These are phyloP conservation scores for Molanna angustata DNA, from an alignment of 2,888 invertebrate species.

Conservation along the genomic window DNA sequence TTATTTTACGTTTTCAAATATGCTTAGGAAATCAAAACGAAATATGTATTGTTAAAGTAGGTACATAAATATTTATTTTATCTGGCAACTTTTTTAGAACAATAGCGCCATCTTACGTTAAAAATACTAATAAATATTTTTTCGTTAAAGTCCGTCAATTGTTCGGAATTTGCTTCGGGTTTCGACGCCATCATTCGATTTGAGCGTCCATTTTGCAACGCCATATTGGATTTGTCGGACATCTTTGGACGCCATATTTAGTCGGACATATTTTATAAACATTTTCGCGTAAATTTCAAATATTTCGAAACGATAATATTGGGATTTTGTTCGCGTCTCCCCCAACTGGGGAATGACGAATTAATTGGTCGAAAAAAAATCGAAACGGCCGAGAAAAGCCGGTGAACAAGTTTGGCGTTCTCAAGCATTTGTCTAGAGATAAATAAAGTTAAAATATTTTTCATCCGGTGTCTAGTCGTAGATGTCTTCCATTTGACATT, in stretches of 20 bases:
- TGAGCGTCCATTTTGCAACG: slow-evolving; percentile 57
- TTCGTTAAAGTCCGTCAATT: too few relatives aligned
- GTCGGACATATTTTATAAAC: slow-evolving; percentile 74
- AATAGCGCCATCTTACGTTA: too few relatives aligned
- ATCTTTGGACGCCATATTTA: slow-evolving; percentile 72
- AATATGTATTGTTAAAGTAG: too few relatives aligned
- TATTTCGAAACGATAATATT: slow-evolving; percentile 53
- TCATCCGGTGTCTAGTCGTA: slow-evolving; percentile 39
- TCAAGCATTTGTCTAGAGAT: slow-evolving; percentile 55
- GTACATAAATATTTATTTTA: not conserved
- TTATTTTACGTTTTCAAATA: too few relatives aligned
- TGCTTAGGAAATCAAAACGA: too few relatives aligned
- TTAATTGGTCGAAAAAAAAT: slow-evolving; percentile 32
- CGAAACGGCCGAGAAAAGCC: slow-evolving; percentile 49
- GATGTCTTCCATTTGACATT: slow-evolving; percentile 53
- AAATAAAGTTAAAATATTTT: slow-evolving; percentile 56
- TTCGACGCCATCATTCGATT: slow-evolving; percentile 37
- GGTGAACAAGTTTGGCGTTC: slow-evolving; percentile 51
- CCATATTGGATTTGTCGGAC: slow-evolving; percentile 62
- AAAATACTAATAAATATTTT: too few relatives aligned
- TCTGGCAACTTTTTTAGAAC: too few relatives aligned
- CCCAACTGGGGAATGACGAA: slow-evolving; percentile 18
- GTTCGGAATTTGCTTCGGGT: slow-evolving; percentile 8
- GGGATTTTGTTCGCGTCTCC: slow-evolving; percentile 51
- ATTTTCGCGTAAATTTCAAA: slow-evolving; percentile 61